A percentile compares a stretch with the other conserved stretches of the same genome.
phyloP scores from a whole-genome alignment of 2,888 invertebrate species.

The Unio delphinus region DNA sequence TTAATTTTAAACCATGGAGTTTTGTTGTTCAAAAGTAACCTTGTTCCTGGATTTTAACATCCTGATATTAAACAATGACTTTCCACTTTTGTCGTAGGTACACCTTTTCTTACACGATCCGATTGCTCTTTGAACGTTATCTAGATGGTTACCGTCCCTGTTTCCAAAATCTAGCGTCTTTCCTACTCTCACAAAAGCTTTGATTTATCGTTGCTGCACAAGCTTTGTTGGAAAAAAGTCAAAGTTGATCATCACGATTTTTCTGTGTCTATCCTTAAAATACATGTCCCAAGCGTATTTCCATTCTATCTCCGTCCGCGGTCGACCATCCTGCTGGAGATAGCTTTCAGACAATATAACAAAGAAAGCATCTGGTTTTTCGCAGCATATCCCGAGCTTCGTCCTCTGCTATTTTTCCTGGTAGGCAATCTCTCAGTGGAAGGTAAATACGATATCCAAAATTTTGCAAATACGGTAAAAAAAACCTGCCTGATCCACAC shows the following conservation, averaged over 20 bases:
- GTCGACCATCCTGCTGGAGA: not conserved
- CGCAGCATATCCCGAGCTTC: not conserved
- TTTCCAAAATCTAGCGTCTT: not conserved
- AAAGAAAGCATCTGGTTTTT: not conserved
- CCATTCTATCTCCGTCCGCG: slow-evolving; percentile 9
- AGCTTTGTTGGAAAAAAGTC: not conserved
- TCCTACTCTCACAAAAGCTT: slow-evolving; percentile 9
- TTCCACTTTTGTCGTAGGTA: too few species aligned
- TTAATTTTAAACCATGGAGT: too few species aligned
- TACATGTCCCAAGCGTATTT: slow-evolving; percentile 10
- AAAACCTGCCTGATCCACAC: slow-evolving; percentile 1
- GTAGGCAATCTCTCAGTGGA: slow-evolving; percentile 2
- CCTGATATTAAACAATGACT: too few species aligned
- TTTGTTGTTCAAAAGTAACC: too few species aligned
- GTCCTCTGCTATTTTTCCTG: slow-evolving; percentile 5
- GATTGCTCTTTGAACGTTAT: not conserved
- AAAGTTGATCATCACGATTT: not conserved
- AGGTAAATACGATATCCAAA: slow-evolving; percentile 6
- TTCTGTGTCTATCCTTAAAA: not conserved
- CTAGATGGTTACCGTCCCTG: not conserved
- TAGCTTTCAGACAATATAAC: slow-evolving; percentile 1
- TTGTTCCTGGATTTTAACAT: too few species aligned
- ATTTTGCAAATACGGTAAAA: not conserved
- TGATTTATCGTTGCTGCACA: not conserved
- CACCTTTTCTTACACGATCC: not conserved